Evolutionary conservation across 1,140 invertebrate species (phyloP).

Genomic region (Globodera ellingtonae): DNA sequence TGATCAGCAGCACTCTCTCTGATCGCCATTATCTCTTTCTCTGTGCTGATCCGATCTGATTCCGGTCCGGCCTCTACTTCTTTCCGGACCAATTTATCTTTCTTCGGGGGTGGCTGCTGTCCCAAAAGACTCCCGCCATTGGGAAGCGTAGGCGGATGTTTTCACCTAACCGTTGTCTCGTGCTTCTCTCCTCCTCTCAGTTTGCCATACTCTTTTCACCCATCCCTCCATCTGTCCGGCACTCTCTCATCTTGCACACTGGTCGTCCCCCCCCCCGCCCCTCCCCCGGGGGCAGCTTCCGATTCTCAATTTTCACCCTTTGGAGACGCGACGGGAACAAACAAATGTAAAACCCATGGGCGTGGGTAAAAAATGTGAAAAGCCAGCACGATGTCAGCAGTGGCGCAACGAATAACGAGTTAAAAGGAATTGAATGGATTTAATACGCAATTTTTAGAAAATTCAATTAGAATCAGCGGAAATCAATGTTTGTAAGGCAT

Average conservation of each 20-base stretch:
- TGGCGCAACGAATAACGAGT: too few relatives aligned
- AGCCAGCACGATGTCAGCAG: neutral
- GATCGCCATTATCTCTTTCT: neutral
- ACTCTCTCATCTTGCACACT: neutral
- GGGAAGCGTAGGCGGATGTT: neutral
- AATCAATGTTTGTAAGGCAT: too few relatives aligned
- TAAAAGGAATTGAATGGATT: too few relatives aligned
- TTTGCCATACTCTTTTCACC: neutral
- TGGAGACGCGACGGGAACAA: neutral
- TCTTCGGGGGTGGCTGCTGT: neutral
- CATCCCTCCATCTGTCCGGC: neutral
- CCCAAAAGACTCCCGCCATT: neutral
- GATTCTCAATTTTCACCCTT: neutral
- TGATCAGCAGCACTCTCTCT: too few relatives aligned
- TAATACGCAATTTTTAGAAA: too few relatives aligned
- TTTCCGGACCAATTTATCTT: neutral
- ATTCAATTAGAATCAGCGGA: too few relatives aligned
- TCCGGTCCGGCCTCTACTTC: neutral
- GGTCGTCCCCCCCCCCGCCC: too few relatives aligned
- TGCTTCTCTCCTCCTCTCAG: neutral
- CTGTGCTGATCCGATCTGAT: neutral
- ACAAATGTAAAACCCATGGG: neutral
- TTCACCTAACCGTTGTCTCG: neutral
- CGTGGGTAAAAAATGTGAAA: neutral
- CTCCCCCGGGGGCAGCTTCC: neutral